Base-by-base conservation (phyloP, 2,888 invertebrate species). In the Spicauda simplicius region DNA sequence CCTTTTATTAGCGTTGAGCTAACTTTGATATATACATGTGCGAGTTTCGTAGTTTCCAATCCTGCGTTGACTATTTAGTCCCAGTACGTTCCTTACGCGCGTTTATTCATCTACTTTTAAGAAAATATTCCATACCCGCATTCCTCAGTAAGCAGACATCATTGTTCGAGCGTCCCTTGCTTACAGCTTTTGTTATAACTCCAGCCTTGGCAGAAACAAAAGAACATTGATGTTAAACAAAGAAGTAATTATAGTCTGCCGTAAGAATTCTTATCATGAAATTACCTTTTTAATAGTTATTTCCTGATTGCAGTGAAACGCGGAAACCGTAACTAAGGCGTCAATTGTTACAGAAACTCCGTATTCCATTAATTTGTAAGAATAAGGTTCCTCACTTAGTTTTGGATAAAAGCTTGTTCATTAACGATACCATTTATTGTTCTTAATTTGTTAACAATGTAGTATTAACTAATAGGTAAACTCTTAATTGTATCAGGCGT, bases 121-220 rank as follows among this genome's bases (percentile, higher is more conserved):
- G 81, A 81, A 82, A 83, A 80, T 74, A 74, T 72, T 72, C 71
- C 79, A 78, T 75, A 75, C 77, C 69, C 72, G 79, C 76, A 25
- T 84, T 87, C 81, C 82, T 78, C 81, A 83, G 80, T 25, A 4
- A 81, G 84, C 84, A 89, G 91, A 87, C 90, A 76, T 88, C 87
- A 90, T 91, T 92, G 91, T 92, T 88, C 88, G 82, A 74, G 72
- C 77, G 72, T 82, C 84, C 83, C 87, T 83, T 79, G 82, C 81
- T 84, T 84, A 74, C 74, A 73, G 76, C 88, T 83, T 87, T 90
- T 89, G 90, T 91, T 90, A 84, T 84, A 80, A 79, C 83, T 83
- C 82, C 81, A 75, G 77, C 80, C 84, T 86, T 85, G 78, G 25
- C 3, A 25, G 76, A 84, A 91, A 91, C 91, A 91, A 85, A 84